These are phyloP conservation scores for Chaetops frenatus DNA, from an alignment of 2,113 vertebrate genomes.

Conservation along the genomic window DNA sequence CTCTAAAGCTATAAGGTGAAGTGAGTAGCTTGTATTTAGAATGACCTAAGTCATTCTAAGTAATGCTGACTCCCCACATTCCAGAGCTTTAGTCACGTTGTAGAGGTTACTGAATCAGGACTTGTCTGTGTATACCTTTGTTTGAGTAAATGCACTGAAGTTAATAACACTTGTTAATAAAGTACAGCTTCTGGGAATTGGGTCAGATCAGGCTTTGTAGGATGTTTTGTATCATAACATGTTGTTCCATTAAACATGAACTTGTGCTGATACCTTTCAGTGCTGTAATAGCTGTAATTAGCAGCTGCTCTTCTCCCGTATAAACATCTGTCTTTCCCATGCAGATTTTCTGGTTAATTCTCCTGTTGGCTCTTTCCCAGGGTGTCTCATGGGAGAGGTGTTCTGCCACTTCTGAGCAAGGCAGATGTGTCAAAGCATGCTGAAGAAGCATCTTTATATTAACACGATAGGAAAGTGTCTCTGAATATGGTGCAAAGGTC, in stretches of 20 bases:
- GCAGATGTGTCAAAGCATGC: neutral
- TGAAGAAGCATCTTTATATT: neutral
- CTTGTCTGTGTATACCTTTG: neutral
- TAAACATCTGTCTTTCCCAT: neutral
- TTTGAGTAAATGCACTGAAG: neutral
- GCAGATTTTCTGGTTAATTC: neutral
- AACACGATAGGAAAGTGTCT: neutral
- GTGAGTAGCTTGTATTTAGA: neutral
- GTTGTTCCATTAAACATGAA: neutral
- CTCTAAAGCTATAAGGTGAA: neutral
- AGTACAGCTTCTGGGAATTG: neutral
- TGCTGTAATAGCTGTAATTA: neutral
- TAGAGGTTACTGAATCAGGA: neutral
- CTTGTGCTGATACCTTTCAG: neutral
- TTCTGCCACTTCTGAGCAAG: neutral
- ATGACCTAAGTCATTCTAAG: neutral
- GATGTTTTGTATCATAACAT: neutral
- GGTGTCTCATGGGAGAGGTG: neutral
- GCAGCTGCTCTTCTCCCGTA: neutral
- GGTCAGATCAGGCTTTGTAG: slow-evolving; percentile 9
- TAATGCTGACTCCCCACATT: neutral
- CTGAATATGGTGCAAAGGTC: neutral
- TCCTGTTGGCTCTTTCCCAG: neutral
- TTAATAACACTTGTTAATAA: neutral
- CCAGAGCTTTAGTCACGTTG: neutral